phyloP scores from a whole-genome alignment of 2,888 invertebrate genomes.

The Hetaerina titia region DNA sequence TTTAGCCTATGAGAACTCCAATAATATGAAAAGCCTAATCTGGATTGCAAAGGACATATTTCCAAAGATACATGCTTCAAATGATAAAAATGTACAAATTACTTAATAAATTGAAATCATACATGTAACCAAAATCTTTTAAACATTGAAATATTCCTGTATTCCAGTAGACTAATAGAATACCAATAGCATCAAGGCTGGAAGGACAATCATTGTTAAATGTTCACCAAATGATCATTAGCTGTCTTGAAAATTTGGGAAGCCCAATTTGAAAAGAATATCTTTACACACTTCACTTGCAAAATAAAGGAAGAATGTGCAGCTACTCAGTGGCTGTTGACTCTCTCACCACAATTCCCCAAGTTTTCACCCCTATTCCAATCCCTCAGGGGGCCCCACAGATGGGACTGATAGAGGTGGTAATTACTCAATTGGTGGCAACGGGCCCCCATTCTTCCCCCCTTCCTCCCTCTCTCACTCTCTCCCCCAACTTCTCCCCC shows the following conservation, averaged over 20 bases:
- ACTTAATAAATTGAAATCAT: not conserved
- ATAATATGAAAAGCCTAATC: not conserved
- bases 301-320: not conserved
- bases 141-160: too few relatives aligned
- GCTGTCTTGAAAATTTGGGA: not conserved
- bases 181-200: too few relatives aligned
- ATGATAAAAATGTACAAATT: not conserved
- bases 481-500: not conserved
- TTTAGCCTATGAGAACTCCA: not conserved
- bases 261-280: not conserved
- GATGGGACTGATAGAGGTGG: conserved; percentile 42
- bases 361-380: conserved; percentile 41
- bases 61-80: not conserved
- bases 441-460: not conserved
- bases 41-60: not conserved
- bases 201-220: too few relatives aligned
- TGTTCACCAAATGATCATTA: too few relatives aligned
- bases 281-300: not conserved
- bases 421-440: conserved; percentile 60
- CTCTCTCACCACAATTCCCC: not conserved
- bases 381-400: conserved; percentile 34
- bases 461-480: not conserved
- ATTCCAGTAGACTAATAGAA: too few relatives aligned
- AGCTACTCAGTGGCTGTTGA: not conserved
- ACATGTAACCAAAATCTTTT: not conserved